A percentile compares a stretch with the other conserved stretches of the same genome.
These are phyloP conservation scores for Physocephala rufipes DNA, from an alignment of 2,888 invertebrate genomes.

Conservation along the genomic window DNA sequence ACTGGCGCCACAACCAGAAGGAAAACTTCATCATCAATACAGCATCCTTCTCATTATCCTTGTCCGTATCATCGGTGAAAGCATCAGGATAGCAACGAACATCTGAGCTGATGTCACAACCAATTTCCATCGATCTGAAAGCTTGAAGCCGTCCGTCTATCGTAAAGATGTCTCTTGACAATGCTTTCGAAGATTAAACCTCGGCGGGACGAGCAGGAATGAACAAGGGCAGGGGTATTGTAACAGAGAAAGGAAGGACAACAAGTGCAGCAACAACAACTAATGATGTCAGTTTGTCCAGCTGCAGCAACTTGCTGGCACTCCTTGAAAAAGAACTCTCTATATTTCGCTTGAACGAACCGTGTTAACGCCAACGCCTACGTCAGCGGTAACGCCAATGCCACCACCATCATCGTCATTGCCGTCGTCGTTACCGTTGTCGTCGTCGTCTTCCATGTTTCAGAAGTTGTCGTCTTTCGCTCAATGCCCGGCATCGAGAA, in stretches of 20 bases:
- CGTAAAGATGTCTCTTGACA: constrained; percentile 49
- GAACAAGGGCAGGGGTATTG: constrained; percentile 35
- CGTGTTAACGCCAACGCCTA: not conserved
- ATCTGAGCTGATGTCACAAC: constrained; percentile 52
- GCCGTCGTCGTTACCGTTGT: not conserved
- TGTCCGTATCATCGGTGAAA: constrained; percentile 27
- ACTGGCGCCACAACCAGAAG: constrained; percentile 20
- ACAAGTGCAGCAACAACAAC: constrained; percentile 6
- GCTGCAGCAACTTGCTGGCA: constrained; percentile 30
- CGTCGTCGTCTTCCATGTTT: constrained; percentile 32
- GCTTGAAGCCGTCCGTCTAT: constrained; percentile 50
- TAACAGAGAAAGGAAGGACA: constrained; percentile 21
- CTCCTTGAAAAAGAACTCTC: not conserved
- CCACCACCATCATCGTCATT: not conserved
- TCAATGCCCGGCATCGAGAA: constrained; percentile 29
- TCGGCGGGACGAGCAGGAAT: constrained; percentile 38
- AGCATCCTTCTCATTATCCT: constrained; percentile 1
- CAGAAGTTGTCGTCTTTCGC: constrained; percentile 35
- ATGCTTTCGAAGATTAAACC: too few species aligned
- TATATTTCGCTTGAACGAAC: constrained; percentile 20
- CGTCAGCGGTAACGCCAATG: not conserved
- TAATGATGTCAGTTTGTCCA: constrained; percentile 20
- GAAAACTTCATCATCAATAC: constrained; percentile 6
- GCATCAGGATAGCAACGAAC: constrained; percentile 28
- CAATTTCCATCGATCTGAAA: constrained; percentile 54